Conservation (phyloP, 2,797 vertebrate genomes). For the Amblyopsis hoosieri region DNA sequence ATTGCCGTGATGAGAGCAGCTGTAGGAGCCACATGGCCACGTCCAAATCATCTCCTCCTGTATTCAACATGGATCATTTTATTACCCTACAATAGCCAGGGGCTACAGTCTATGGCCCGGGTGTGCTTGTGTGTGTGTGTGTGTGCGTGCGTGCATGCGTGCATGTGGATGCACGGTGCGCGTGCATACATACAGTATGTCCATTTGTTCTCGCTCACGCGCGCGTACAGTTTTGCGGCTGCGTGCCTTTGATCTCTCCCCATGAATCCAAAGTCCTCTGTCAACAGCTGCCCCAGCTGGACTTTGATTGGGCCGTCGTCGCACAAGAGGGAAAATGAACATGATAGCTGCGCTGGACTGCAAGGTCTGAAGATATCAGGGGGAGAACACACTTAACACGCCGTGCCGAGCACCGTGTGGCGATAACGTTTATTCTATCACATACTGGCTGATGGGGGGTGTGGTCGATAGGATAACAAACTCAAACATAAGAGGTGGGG, state of each 20-base stretch:
- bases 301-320: constrained; percentile 50
- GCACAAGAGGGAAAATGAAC: constrained; percentile 36
- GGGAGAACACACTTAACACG: constrained; percentile 14
- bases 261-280: constrained; percentile 60
- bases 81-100: constrained; percentile 55
- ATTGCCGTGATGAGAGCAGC: constrained; percentile 56
- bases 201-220: background rate
- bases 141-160: constrained; percentile 10
- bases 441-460: constrained; percentile 1
- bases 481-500: constrained; percentile 6
- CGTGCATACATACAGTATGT: background rate
- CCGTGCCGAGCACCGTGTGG: constrained; percentile 9
- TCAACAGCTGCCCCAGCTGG: constrained; percentile 46
- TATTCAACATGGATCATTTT: constrained; percentile 59
- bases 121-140: constrained; percentile 27
- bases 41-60: constrained; percentile 55
- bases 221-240: constrained; percentile 3
- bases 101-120: constrained; percentile 27
- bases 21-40: constrained; percentile 54
- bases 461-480: constrained; percentile 2
- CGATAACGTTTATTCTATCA: constrained; percentile 1
- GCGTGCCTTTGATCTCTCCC: constrained; percentile 36
- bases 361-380: constrained; percentile 15
- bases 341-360: constrained; percentile 13
- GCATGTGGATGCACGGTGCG: background rate